These are phyloP conservation scores for Brachionus calyciflorus DNA, from an alignment of 1,140 invertebrate species.

Conservation along the genomic window DNA sequence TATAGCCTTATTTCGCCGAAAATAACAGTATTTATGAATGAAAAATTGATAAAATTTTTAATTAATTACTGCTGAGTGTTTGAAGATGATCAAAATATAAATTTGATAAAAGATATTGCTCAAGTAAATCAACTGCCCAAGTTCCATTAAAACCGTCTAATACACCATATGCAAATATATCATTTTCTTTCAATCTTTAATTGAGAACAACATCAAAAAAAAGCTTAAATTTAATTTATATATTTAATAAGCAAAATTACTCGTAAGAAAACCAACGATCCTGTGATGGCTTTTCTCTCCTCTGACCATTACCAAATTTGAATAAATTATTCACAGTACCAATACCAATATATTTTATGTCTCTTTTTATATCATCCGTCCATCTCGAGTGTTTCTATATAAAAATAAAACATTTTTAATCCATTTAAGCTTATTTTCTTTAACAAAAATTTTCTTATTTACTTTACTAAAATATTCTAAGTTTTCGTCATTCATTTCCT, in stretches of 20 bases:
- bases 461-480: no score
- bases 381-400: not conserved
- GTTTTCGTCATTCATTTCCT: no score
- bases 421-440: no score
- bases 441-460: no score
- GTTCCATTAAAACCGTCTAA: slow-evolving; percentile 39
- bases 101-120: slow-evolving; percentile 18
- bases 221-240: no score
- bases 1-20: no score
- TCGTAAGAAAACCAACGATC: slow-evolving; percentile 15
- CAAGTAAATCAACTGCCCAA: slow-evolving; percentile 9
- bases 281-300: not conserved
- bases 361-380: slow-evolving; percentile 13
- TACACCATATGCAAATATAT: slow-evolving; percentile 36
- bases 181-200: slow-evolving; percentile 9
- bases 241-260: no score
- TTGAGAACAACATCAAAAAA: not conserved
- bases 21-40: no score
- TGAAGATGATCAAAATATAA: slow-evolving; percentile 34
- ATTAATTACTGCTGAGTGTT: not conserved
- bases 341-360: not conserved
- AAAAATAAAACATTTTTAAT: not conserved
- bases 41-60: no score
- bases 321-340: slow-evolving; percentile 11
- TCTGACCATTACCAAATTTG: not conserved